A percentile compares a stretch with the other conserved stretches of the same genome.
phyloP scores from a whole-genome alignment of 2,888 invertebrate genomes.

The Dolichopus griseipennis region DNA sequence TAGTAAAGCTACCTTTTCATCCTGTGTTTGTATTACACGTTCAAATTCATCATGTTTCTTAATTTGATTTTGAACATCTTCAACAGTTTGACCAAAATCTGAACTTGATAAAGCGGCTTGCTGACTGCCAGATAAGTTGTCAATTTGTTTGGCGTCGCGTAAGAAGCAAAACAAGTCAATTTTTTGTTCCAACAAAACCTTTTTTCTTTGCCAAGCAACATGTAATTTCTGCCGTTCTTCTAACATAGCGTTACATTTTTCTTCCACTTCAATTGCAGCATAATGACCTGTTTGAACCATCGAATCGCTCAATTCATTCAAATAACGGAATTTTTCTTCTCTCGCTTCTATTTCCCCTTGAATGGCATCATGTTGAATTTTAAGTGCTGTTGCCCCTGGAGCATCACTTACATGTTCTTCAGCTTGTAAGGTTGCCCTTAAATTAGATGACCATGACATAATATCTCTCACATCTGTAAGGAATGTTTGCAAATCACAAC shows the following conservation, averaged over 20 bases:
- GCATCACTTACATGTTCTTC: constrained; percentile 77
- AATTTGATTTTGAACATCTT: constrained; percentile 80
- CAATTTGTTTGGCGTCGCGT: constrained; percentile 85
- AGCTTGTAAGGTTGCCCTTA: constrained; percentile 67
- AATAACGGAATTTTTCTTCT: constrained; percentile 67
- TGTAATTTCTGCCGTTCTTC: constrained; percentile 71
- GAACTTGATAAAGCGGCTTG: constrained; percentile 66
- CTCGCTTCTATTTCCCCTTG: constrained; percentile 83
- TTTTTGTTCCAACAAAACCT: constrained; percentile 79
- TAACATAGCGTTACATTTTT: constrained; percentile 65
- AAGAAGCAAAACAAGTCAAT: constrained; percentile 91
- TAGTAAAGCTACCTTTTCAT: constrained; percentile 74
- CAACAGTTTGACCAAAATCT: constrained; percentile 69
- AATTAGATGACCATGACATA: constrained; percentile 75
- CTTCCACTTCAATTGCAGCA: constrained; percentile 68
- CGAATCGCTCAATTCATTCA: constrained; percentile 66
- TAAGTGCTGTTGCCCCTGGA: constrained; percentile 67
- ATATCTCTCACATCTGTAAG: constrained; percentile 78
- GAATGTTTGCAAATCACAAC: constrained; percentile 83
- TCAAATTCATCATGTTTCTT: constrained; percentile 95
- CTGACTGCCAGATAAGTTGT: constrained; percentile 79
- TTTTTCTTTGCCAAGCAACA: constrained; percentile 80
- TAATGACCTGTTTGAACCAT: constrained; percentile 82
- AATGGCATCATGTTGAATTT: constrained; percentile 74
- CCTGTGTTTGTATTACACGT: constrained; percentile 73